phyloP scores from a whole-genome alignment of 2,888 invertebrate genomes.

The Meteorus colon region DNA sequence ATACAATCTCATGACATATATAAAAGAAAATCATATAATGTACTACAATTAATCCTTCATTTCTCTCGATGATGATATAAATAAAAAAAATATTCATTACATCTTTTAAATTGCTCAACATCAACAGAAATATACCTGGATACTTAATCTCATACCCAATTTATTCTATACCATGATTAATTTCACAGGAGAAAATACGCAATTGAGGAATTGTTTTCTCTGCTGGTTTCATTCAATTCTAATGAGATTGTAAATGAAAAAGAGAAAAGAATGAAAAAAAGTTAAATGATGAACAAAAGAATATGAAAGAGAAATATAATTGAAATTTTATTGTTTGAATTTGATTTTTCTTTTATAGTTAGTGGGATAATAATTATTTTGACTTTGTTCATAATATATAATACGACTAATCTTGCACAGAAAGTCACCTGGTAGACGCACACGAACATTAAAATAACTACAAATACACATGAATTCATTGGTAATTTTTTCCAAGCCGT shows the following conservation, averaged over 20 bases:
- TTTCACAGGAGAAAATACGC: not conserved
- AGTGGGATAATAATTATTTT: not conserved
- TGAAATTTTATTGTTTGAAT: not conserved
- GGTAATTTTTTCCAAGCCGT: not conserved
- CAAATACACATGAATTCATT: not conserved
- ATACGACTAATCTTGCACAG: not conserved
- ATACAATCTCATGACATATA: not conserved
- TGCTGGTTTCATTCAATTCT: not conserved
- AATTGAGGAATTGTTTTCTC: slow-evolving; percentile 2
- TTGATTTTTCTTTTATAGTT: not conserved
- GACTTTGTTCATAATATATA: not conserved
- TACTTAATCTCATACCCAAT: not conserved
- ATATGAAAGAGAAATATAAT: not conserved
- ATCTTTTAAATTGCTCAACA: slow-evolving; percentile 1
- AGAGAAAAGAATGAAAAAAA: not conserved
- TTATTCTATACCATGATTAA: not conserved
- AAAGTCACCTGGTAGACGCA: not conserved
- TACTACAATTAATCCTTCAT: not conserved
- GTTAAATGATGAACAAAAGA: not conserved
- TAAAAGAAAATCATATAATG: not conserved
- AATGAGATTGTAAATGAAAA: not conserved
- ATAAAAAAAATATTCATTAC: not conserved
- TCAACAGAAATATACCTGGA: not conserved
- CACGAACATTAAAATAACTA: not conserved
- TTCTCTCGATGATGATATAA: not conserved